Percentiles rank a stretch among this genome's conserved stretches.
These are phyloP conservation scores for Gracilinanus agilis DNA, from an alignment of 2,113 vertebrate species.

Conservation along the genomic window DNA sequence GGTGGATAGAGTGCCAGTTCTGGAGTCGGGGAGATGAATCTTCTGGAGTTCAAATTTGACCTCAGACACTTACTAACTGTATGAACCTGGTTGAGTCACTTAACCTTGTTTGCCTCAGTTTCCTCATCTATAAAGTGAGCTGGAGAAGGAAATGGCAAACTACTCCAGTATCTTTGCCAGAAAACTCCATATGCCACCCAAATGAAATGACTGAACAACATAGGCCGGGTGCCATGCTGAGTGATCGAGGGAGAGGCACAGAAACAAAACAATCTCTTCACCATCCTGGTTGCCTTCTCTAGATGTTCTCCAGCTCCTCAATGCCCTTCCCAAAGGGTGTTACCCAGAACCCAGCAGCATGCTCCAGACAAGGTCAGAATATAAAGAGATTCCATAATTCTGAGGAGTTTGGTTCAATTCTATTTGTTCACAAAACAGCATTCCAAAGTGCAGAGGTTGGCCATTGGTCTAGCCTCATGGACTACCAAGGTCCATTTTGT, in stretches of 20 bases:
- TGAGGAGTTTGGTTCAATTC: neutral
- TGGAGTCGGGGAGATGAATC: no score
- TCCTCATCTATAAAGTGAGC: no score
- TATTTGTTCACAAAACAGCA: neutral
- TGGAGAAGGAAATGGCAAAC: no score
- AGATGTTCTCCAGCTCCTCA: neutral
- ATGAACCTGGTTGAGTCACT: no score
- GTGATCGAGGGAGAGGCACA: neutral
- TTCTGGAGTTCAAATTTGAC: no score
- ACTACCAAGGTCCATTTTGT: neutral
- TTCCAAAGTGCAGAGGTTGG: neutral
- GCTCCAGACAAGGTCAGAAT: neutral
- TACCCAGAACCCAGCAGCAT: neutral
- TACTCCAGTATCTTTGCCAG: no score
- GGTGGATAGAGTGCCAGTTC: no score
- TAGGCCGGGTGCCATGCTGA: neutral
- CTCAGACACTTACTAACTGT: no score
- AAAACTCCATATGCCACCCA: no score
- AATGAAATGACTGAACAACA: no score
- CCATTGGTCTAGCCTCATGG: neutral
- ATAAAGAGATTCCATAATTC: neutral
- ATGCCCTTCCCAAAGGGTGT: neutral
- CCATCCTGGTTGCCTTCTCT: neutral
- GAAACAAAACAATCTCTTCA: neutral
- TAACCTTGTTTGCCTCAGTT: no score